phyloP scores from a whole-genome alignment of 2,113 vertebrate genomes.

The Murina feae region DNA sequence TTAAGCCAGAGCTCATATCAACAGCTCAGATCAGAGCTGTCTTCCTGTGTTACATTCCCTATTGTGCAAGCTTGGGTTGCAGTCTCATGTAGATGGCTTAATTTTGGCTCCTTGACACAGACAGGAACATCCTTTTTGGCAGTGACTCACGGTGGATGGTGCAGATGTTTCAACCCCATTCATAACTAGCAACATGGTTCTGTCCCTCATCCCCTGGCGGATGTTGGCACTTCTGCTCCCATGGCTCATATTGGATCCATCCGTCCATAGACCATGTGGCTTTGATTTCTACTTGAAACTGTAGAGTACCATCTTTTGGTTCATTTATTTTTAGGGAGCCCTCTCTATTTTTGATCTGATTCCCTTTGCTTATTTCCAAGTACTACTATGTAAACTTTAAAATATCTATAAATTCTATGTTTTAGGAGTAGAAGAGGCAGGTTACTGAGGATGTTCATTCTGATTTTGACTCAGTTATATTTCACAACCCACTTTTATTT shows the following conservation, averaged over 20 bases:
- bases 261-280: not conserved
- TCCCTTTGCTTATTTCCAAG: conserved; percentile 3
- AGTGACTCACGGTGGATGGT: not conserved
- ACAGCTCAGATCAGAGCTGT: not conserved
- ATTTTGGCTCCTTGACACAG: not conserved
- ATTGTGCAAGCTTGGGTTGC: not conserved
- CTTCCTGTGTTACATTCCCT: fast-evolving
- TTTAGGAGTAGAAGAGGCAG: not conserved
- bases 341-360: conserved; percentile 8
- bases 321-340: not conserved
- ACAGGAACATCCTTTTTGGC: not conserved
- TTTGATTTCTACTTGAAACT: not conserved
- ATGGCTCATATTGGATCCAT: not conserved
- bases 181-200: not conserved
- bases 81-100: not conserved
- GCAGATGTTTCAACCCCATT: not conserved
- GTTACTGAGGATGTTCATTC: not conserved
- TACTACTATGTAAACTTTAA: not conserved
- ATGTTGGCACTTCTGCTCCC: not conserved
- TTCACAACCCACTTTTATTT: not conserved
- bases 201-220: not conserved
- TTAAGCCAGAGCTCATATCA: not conserved
- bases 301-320: not conserved
- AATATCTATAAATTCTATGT: not conserved
- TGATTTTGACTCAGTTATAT: conserved; percentile 42